Evolutionary conservation across 2,113 vertebrate genomes (phyloP), one percentile per base, ranked within the genome.

Genomic region (Entelurus aequoreus): DNA sequence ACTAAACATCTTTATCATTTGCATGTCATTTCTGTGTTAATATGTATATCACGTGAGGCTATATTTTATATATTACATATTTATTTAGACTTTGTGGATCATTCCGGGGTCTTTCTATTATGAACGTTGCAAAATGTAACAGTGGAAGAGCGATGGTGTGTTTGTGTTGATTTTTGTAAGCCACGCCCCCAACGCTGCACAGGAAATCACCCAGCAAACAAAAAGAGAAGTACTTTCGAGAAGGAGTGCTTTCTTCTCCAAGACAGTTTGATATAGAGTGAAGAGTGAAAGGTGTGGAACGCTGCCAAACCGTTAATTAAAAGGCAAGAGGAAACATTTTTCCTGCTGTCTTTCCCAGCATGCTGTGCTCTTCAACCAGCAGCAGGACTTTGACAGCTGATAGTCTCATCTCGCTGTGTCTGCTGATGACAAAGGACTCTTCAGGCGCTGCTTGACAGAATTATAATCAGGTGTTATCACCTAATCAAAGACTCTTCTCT

Each of bases 391-490:
- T 65, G 70, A 72, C 70, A 64, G 71, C 55, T 63, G 67, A 79
- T 76, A 62, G 78, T 77, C 71, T 48, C 54, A 55, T 54, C 58
- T 6, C 38, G 75, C 71, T 79, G 65, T 66, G 73, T 54, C 37
- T 55, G 69, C 66, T 72, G 70, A 71, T 69, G 66, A 75, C 67
- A 66, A 58, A 38, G 61, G 57, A 54, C 66, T 81, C 76, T 77
- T 80, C 76, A 85, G 72, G 69, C 71, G 10, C 76, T 35, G 55
- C 79, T 73, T 74, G 72, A 82, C 74, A 71, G 71, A 76, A 81
- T 84, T 72, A 84, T 73, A 84, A 87, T 85, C 71, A 81, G 68
- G 72, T 53, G 75, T 87, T 82, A 84, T 83, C 77, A 66, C 61
- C 72, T 77, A 85, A 82, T 75, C 82, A 75, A 78, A 79, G 68